Evolutionary conservation across 2,797 vertebrate genomes (phyloP).

Genomic region (Mallotus villosus): DNA sequence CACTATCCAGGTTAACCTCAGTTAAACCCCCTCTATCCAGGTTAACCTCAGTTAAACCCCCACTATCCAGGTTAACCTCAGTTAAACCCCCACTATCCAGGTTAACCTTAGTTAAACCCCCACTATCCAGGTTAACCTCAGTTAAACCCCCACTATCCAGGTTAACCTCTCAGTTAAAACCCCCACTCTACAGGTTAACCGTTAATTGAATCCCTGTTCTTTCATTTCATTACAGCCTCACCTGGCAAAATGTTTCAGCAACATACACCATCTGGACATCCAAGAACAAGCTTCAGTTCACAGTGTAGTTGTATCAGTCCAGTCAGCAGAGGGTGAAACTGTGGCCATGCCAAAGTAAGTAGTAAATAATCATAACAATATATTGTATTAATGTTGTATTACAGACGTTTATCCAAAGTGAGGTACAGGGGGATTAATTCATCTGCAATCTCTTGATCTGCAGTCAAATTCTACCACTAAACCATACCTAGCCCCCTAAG

Average conservation of each 20-base stretch:
- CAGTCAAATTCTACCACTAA: too few relatives aligned
- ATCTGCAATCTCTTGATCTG: too few relatives aligned
- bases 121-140: too few relatives aligned
- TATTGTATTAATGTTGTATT: too few relatives aligned
- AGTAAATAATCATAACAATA: not conserved
- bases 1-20: not conserved
- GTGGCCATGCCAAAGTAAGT: constrained; percentile 66
- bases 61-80: not conserved
- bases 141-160: too few relatives aligned
- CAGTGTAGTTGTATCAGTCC: constrained; percentile 57
- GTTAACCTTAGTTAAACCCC: constrained; percentile 34
- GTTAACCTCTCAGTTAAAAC: not conserved
- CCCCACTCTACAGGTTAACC: too few relatives aligned
- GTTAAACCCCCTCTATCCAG: constrained; percentile 56
- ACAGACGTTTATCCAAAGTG: too few relatives aligned
- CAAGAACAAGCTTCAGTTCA: constrained; percentile 53
- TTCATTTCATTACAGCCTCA: constrained; percentile 56
- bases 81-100: constrained; percentile 48
- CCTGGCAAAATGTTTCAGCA: constrained; percentile 70
- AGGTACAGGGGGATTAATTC: too few relatives aligned
- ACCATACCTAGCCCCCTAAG: not conserved
- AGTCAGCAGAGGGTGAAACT: constrained; percentile 67
- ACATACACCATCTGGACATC: constrained; percentile 60
- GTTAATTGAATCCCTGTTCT: not conserved
- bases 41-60: constrained; percentile 35